A percentile compares a stretch with the other conserved stretches of the same genome.
Conservation (phyloP, 2,888 invertebrate species). For the Augochlorella aurata region DNA sequence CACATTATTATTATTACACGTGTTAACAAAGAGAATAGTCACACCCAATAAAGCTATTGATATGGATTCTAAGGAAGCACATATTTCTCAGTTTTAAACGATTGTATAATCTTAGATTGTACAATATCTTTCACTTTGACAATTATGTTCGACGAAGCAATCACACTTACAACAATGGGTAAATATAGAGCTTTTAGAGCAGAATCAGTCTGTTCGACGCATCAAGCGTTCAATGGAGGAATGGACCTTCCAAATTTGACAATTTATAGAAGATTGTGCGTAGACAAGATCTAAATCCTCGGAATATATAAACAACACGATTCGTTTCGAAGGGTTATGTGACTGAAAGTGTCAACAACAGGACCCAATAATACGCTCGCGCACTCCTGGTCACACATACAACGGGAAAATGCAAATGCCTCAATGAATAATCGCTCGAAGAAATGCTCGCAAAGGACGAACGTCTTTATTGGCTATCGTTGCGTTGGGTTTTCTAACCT, state of each 20-base stretch:
- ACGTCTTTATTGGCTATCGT: slow-evolving; percentile 43
- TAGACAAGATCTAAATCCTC: not conserved
- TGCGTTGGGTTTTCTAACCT: slow-evolving; percentile 41
- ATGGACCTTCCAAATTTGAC: not conserved
- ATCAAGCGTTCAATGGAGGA: slow-evolving; percentile 29
- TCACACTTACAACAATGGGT: slow-evolving; percentile 44
- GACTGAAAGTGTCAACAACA: slow-evolving; percentile 54
- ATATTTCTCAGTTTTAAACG: not conserved
- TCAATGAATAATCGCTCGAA: slow-evolving; percentile 46
- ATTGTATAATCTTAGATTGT: not conserved
- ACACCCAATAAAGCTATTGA: not conserved
- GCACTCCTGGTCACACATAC: slow-evolving; percentile 28
- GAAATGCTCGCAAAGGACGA: slow-evolving; percentile 15
- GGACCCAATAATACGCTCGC: slow-evolving; percentile 28
- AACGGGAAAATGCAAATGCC: slow-evolving; percentile 20
- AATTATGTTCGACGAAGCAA: slow-evolving; percentile 19
- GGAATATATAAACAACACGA: slow-evolving; percentile 2
- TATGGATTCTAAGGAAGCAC: not conserved
- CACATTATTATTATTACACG: not conserved
- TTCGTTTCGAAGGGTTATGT: slow-evolving; percentile 47
- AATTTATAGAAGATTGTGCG: not conserved
- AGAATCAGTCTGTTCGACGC: slow-evolving; percentile 28
- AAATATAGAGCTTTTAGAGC: slow-evolving; percentile 29
- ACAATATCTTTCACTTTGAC: slow-evolving; percentile 19
- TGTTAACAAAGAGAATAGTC: slow-evolving; percentile 2